Evolutionary conservation across 2,113 vertebrate genomes (phyloP).

Genomic region (Fregetta grallaria): DNA sequence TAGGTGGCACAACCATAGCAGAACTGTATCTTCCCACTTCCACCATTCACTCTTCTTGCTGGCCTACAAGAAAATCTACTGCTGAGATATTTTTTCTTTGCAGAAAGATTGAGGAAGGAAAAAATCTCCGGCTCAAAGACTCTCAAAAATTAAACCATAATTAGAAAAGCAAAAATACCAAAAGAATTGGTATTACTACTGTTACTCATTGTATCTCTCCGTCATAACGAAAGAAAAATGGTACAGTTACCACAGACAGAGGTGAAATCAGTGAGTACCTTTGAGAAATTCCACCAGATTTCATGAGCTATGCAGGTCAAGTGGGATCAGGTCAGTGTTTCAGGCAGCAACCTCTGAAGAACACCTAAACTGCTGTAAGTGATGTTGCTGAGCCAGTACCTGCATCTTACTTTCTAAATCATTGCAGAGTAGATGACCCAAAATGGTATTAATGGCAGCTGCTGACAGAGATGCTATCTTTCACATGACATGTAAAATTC

Average conservation of each 20-base stretch:
- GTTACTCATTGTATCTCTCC: neutral
- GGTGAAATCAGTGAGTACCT: neutral
- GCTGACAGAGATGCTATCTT: neutral
- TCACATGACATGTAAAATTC: neutral
- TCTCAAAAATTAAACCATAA: neutral
- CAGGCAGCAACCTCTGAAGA: neutral
- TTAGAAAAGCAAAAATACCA: neutral
- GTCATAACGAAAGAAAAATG: neutral
- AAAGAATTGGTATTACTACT: neutral
- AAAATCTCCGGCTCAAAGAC: neutral
- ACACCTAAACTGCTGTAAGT: neutral
- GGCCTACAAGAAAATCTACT: neutral
- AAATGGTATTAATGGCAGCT: neutral
- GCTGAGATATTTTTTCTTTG: neutral
- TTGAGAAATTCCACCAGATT: neutral
- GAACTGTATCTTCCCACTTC: neutral
- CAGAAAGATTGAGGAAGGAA: neutral
- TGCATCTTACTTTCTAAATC: neutral
- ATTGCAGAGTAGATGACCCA: neutral
- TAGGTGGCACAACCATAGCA: neutral
- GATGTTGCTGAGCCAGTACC: neutral
- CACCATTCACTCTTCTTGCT: neutral
- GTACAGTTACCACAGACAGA: neutral
- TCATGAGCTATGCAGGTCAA: neutral
- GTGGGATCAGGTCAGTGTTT: neutral